Conservation (phyloP, 2,888 invertebrate species). For the Sinohyriopsis cumingii region DNA sequence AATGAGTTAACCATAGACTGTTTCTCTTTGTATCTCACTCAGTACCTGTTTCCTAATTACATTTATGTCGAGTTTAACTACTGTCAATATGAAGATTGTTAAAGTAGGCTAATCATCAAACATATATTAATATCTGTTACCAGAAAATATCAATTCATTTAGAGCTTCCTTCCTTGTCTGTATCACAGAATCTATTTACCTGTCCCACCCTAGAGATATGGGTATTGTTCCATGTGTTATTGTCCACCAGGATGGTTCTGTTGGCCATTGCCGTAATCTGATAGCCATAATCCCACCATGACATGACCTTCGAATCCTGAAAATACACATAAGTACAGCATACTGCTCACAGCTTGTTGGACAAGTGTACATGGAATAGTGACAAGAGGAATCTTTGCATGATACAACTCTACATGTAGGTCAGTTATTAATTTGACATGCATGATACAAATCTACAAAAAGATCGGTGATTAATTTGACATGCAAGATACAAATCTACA, state of each 20-base stretch:
- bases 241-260: conserved; percentile 96
- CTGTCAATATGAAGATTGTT: too few relatives aligned
- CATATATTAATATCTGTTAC: too few relatives aligned
- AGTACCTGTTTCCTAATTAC: too few relatives aligned
- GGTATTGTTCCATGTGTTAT: conserved; percentile 99
- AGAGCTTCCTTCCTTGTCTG: too few relatives aligned
- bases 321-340: conserved; percentile 1
- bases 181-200: conserved; percentile 49
- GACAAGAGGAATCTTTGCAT: not conserved
- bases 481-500: not conserved
- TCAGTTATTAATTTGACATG: too few relatives aligned
- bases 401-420: not conserved
- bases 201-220: conserved; percentile 98
- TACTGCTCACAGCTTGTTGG: not conserved
- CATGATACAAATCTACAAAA: too few relatives aligned
- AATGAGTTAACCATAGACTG: too few relatives aligned
- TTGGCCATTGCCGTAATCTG: conserved; percentile 99
- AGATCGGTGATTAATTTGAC: too few relatives aligned
- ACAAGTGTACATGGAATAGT: not conserved
- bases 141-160: too few relatives aligned
- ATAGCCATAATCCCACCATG: conserved; percentile 99
- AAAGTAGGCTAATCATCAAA: too few relatives aligned
- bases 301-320: conserved; percentile 96
- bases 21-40: too few relatives aligned
- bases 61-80: too few relatives aligned